phyloP scores from a whole-genome alignment of 2,113 vertebrate species.

The Pedionomus torquatus region DNA sequence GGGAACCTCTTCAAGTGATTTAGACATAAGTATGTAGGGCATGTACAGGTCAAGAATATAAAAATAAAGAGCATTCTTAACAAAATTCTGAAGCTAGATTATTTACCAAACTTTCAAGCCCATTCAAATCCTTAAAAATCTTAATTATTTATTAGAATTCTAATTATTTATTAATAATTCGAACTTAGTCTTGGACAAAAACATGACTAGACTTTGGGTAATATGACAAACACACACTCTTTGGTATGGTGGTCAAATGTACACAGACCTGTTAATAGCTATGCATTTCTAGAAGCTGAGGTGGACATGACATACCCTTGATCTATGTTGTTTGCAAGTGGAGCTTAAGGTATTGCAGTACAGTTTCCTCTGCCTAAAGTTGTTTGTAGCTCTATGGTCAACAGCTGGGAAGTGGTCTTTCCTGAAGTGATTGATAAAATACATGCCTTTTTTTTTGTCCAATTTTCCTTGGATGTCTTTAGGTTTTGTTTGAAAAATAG shows the following conservation, averaged over 20 bases:
- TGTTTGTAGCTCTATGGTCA: not conserved
- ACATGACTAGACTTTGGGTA: not conserved
- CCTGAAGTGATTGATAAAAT: not conserved
- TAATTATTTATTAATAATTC: not conserved
- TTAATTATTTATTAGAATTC: too few relatives aligned
- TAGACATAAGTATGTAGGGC: not conserved
- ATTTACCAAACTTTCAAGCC: not conserved
- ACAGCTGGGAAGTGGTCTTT: not conserved
- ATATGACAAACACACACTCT: not conserved
- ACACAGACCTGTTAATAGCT: not conserved
- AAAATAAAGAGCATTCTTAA: not conserved
- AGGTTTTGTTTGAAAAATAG: not conserved
- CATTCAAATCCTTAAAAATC: constrained; percentile 13
- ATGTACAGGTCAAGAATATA: not conserved
- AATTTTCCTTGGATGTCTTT: not conserved
- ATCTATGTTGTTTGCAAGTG: not conserved
- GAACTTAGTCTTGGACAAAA: not conserved
- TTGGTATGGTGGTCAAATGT: not conserved
- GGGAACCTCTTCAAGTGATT: not conserved
- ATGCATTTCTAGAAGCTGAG: not conserved
- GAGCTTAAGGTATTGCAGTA: not conserved
- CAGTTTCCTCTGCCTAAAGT: not conserved
- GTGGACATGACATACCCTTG: not conserved
- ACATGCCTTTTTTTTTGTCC: not conserved
- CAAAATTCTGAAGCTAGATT: not conserved